These are phyloP conservation scores for Smittia aterrima DNA, from an alignment of 2,888 invertebrate species.

Conservation along the genomic window DNA sequence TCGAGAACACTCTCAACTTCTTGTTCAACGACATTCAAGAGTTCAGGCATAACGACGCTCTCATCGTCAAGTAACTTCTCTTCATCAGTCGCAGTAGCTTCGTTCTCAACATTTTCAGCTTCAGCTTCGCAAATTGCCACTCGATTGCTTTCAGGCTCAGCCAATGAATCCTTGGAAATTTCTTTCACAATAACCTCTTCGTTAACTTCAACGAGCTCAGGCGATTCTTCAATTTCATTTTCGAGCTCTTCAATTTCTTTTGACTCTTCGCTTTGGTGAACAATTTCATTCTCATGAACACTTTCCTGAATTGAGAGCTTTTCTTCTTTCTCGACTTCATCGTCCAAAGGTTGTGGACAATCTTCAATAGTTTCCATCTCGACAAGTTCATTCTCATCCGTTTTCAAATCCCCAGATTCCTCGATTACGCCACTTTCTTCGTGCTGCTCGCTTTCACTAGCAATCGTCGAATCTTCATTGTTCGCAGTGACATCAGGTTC, in stretches of 20 bases:
- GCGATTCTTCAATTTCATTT: constrained; percentile 35
- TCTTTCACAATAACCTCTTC: neutral
- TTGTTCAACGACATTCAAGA: too few relatives aligned
- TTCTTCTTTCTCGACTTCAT: too few relatives aligned
- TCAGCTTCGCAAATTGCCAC: constrained; percentile 10
- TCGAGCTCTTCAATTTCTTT: constrained; percentile 11
- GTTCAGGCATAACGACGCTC: neutral
- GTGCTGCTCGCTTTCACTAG: neutral
- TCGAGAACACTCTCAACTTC: neutral
- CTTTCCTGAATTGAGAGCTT: too few relatives aligned
- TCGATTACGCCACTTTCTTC: neutral
- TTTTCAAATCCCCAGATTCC: neutral
- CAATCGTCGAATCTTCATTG: neutral
- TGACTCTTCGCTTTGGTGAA: too few relatives aligned
- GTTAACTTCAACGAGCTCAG: constrained; percentile 1
- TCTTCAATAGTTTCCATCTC: constrained; percentile 11
- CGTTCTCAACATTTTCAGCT: constrained; percentile 18
- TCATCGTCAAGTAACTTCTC: neutral
- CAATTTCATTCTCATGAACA: neutral
- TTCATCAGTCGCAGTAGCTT: constrained; percentile 5
- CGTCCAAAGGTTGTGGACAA: neutral
- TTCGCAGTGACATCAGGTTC: neutral
- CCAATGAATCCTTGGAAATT: too few relatives aligned
- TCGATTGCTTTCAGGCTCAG: too few relatives aligned
- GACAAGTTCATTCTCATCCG: constrained; percentile 1